phyloP scores from a whole-genome alignment of 2,113 vertebrate species.

The Macquaria australasica region DNA sequence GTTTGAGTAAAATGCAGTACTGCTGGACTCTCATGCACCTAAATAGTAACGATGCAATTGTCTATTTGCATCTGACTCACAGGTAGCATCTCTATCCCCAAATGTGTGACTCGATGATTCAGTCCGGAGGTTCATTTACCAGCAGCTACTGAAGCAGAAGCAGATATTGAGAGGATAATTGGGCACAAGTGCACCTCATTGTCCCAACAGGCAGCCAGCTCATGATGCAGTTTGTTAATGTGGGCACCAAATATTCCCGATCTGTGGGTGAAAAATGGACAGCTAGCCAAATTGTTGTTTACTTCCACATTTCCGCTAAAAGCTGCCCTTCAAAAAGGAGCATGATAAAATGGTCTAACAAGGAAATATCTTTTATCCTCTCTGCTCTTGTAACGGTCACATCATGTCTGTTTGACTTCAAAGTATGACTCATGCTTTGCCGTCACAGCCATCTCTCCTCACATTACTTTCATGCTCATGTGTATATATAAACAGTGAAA shows the following conservation, averaged over 20 bases:
- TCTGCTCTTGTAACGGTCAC: conserved; percentile 10
- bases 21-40: background rate
- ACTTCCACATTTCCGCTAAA: conserved; percentile 53
- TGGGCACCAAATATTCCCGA: conserved; percentile 40
- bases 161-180: conserved; percentile 69
- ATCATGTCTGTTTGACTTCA: conserved; percentile 39
- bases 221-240: conserved; percentile 47
- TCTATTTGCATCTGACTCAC: conserved; percentile 32
- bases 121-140: conserved; percentile 48
- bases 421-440: conserved; percentile 26
- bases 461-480: background rate
- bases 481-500: conserved; percentile 9
- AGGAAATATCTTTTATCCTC: conserved; percentile 38
- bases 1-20: background rate
- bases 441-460: conserved; percentile 3
- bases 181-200: conserved; percentile 61
- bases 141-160: conserved; percentile 47
- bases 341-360: conserved; percentile 26
- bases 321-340: conserved; percentile 38
- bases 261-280: conserved; percentile 36
- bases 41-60: background rate
- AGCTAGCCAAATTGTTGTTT: conserved; percentile 62
- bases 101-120: conserved; percentile 54
- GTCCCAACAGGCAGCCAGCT: conserved; percentile 53
- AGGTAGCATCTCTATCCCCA: conserved; percentile 48